phyloP scores from a whole-genome alignment of 2,113 vertebrate genomes.

The Chauna torquata region DNA sequence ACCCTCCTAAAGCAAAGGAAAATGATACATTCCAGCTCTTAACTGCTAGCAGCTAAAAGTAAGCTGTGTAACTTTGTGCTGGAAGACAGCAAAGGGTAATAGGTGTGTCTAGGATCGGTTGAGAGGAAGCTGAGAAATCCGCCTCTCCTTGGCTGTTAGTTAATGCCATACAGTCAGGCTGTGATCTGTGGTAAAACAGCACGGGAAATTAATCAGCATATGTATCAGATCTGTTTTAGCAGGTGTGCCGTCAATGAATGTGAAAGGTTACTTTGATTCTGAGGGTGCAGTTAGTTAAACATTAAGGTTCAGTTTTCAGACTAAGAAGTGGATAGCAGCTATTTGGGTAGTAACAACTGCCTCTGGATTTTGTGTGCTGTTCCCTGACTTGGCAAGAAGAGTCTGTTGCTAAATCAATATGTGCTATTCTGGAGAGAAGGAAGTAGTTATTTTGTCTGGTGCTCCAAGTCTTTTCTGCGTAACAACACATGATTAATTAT shows the following conservation, averaged over 20 bases:
- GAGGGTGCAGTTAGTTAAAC: not conserved
- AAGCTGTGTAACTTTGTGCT: not conserved
- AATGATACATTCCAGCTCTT: not conserved
- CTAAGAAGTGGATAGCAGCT: not conserved
- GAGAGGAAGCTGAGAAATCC: not conserved
- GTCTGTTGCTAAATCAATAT: not conserved
- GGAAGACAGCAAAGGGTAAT: not conserved
- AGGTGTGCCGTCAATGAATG: not conserved
- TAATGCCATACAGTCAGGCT: not conserved
- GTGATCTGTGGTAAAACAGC: not conserved
- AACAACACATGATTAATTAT: not conserved
- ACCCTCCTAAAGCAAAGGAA: not conserved
- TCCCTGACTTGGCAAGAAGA: not conserved
- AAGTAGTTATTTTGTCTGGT: conserved; percentile 26
- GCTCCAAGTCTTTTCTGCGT: not conserved
- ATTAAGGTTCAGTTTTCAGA: not conserved
- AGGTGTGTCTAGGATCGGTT: not conserved
- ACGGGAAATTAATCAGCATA: not conserved
- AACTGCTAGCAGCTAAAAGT: accelerated
- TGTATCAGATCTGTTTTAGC: not conserved
- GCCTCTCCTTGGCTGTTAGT: not conserved
- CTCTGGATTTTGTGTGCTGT: not conserved
- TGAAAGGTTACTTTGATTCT: not conserved
- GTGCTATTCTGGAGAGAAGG: not conserved
- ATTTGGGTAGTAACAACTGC: not conserved